These are phyloP conservation scores for Callimorpha dominula DNA, from an alignment of 2,888 invertebrate species.

Conservation along the genomic window DNA sequence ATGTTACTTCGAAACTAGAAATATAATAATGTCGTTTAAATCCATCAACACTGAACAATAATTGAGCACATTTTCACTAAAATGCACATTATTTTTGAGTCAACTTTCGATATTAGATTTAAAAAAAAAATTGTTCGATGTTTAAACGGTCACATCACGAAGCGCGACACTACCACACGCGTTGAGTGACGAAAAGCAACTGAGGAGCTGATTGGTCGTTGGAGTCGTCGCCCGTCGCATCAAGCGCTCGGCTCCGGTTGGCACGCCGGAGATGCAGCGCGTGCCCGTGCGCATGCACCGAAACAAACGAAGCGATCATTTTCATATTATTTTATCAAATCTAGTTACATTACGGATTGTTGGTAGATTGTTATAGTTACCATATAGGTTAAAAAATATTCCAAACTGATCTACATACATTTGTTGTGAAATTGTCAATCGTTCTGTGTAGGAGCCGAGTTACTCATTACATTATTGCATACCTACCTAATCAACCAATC, in stretches of 20 bases:
- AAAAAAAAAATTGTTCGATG: conserved; percentile 51
- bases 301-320: conserved; percentile 49
- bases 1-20: conserved; percentile 56
- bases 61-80: conserved; percentile 77
- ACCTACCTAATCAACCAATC: no score
- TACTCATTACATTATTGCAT: no score
- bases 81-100: conserved; percentile 72
- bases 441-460: no score
- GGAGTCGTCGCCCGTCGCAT: conserved; percentile 48
- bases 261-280: conserved; percentile 67
- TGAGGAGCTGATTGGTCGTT: conserved; percentile 66
- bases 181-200: conserved; percentile 66
- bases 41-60: conserved; percentile 67
- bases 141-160: conserved; percentile 63
- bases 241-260: conserved; percentile 44
- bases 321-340: conserved; percentile 40
- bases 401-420: no score
- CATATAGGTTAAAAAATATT: not conserved
- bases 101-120: conserved; percentile 56
- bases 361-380: not conserved
- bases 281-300: conserved; percentile 68
- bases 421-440: no score
- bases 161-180: conserved; percentile 60
- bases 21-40: conserved; percentile 53
- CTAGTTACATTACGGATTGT: conserved; percentile 43